A percentile compares a stretch with the other conserved stretches of the same genome.
Evolutionary conservation across 2,797 vertebrate species (phyloP).

Genomic region (Pseudochirops cupreus): DNA sequence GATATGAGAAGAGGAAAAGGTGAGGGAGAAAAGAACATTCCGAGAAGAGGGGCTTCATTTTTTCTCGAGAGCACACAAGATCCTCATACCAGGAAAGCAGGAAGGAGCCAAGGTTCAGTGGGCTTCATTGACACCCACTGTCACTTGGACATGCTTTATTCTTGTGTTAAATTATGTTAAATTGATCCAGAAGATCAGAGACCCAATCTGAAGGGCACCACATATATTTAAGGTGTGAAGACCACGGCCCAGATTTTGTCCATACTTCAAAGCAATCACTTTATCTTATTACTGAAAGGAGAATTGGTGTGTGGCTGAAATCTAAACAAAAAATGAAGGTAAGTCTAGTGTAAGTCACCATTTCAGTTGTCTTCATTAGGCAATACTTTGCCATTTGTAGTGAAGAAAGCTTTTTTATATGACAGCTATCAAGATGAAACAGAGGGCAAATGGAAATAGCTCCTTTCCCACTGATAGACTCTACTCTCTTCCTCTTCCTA

Average conservation of each 20-base stretch:
- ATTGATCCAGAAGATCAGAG: background rate
- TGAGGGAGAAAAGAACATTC: constrained; percentile 66
- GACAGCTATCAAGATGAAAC: background rate
- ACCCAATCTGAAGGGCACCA: background rate
- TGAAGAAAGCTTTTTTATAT: background rate
- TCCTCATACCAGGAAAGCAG: constrained; percentile 39
- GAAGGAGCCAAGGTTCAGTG: constrained; percentile 48
- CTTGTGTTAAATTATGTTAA: background rate
- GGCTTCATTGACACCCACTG: constrained; percentile 94
- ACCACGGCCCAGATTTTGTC: background rate
- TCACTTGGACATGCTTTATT: constrained; percentile 87
- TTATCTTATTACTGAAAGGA: background rate
- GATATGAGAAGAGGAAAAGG: constrained; percentile 50
- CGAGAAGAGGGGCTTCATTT: constrained; percentile 59
- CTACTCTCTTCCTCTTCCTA: background rate
- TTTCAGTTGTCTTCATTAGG: background rate
- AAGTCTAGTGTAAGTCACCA: background rate
- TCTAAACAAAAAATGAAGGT: background rate
- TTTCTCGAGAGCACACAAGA: constrained; percentile 24
- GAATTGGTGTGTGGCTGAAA: background rate
- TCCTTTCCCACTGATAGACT: background rate
- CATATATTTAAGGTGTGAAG: background rate
- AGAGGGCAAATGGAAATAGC: background rate
- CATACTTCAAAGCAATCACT: background rate
- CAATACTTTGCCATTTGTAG: background rate